phyloP scores from a whole-genome alignment of 2,888 invertebrate genomes.

The Drosophila fungiperda region DNA sequence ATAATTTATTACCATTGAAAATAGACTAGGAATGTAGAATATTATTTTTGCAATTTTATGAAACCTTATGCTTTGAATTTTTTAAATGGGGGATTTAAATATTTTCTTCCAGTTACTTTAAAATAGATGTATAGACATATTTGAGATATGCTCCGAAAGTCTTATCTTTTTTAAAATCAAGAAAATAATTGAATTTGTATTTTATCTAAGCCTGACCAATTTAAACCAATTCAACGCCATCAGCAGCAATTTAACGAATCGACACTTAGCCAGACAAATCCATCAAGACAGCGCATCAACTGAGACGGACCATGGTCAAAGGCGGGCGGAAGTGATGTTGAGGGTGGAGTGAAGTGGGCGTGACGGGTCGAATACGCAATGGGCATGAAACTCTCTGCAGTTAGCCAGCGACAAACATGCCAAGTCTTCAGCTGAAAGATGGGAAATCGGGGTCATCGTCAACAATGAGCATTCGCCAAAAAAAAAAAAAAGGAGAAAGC shows the following conservation, averaged over 20 bases:
- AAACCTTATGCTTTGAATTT: neutral
- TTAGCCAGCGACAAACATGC: conserved; percentile 52
- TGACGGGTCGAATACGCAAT: conserved; percentile 45
- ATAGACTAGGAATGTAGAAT: neutral
- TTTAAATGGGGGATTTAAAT: neutral
- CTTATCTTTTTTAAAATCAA: neutral
- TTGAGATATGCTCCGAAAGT: neutral
- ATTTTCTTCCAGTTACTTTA: neutral
- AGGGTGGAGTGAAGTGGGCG: conserved; percentile 6
- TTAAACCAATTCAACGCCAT: conserved; percentile 21
- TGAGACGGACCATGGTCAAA: conserved; percentile 16
- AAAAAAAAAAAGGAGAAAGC: neutral
- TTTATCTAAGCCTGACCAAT: neutral
- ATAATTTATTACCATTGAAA: conserved; percentile 8
- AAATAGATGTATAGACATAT: neutral
- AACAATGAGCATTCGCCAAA: conserved; percentile 34
- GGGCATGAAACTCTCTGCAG: conserved; percentile 72
- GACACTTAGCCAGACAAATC: conserved; percentile 74
- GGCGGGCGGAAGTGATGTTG: no score
- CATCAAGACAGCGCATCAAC: conserved; percentile 66
- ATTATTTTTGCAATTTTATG: neutral
- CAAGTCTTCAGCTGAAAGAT: conserved; percentile 40
- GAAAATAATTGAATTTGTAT: neutral
- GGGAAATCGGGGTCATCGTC: conserved; percentile 38
- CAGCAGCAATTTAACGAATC: conserved; percentile 52